These are phyloP conservation scores for Delphinus delphis DNA, from an alignment of 2,113 vertebrate genomes.

Conservation along the genomic window DNA sequence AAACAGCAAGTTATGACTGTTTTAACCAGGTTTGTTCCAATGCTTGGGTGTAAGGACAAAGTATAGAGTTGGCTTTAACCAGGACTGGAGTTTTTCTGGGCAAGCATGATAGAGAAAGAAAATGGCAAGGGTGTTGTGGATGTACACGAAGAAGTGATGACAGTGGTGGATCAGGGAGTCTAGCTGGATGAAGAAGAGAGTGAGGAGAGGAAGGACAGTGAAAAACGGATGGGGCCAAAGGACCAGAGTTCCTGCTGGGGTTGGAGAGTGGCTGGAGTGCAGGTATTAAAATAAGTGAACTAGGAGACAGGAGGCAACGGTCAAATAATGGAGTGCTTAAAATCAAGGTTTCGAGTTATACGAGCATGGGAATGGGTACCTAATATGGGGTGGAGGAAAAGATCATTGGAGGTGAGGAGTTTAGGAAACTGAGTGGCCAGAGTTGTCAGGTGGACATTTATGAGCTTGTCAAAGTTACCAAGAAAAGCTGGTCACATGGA, in stretches of 20 bases:
- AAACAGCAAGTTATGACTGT: not conserved
- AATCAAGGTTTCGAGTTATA: not conserved
- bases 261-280: not conserved
- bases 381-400: not conserved
- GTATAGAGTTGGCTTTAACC: not conserved
- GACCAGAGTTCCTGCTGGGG: not conserved
- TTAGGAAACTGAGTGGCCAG: not conserved
- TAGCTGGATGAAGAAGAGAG: not conserved
- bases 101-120: not conserved
- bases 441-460: not conserved
- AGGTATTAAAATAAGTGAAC: not conserved
- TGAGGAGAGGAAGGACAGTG: not conserved
- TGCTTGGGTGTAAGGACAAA: not conserved
- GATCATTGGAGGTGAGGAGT: not conserved
- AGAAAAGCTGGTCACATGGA: not conserved
- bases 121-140: not conserved
- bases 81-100: not conserved
- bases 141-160: not conserved
- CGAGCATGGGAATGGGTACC: not conserved
- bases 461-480: not conserved
- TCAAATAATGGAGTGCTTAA: slow-evolving; percentile 22
- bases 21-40: not conserved
- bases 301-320: not conserved
- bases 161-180: not conserved
- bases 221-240: not conserved